Percentiles rank a stretch among this genome's conserved stretches.
Evolutionary conservation across 2,797 vertebrate species (phyloP).

Genomic region (Tangara arthus): DNA sequence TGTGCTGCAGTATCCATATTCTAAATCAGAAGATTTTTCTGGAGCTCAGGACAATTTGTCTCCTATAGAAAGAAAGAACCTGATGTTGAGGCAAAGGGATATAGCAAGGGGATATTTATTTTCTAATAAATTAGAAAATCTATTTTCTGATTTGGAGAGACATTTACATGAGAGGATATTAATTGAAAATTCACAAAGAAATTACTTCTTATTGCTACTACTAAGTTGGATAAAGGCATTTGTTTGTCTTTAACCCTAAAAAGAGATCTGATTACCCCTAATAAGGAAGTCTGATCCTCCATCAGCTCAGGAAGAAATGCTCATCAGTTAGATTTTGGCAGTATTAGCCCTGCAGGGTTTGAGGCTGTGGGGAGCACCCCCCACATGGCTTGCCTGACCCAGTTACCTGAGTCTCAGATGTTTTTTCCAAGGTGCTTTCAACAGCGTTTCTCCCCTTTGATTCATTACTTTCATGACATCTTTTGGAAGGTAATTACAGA

Average conservation of each 20-base stretch:
- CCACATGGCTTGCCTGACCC: background rate
- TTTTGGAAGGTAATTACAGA: background rate
- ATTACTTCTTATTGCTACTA: background rate
- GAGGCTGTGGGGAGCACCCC: background rate
- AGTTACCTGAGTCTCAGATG: background rate
- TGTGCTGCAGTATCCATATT: background rate
- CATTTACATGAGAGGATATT: background rate
- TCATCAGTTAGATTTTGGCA: background rate
- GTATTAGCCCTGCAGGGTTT: background rate
- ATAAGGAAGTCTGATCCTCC: background rate
- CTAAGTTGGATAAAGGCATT: background rate
- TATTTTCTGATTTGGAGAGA: background rate
- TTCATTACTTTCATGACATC: background rate
- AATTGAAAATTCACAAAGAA: background rate
- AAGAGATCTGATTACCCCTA: background rate
- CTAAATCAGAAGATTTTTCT: background rate
- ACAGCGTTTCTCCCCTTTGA: background rate
- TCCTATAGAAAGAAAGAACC: background rate
- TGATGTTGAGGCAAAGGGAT: background rate
- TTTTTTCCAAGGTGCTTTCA: background rate
- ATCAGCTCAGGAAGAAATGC: background rate
- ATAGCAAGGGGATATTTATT: background rate
- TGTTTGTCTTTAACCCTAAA: background rate
- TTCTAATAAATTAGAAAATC: background rate
- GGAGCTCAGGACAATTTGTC: background rate